phyloP scores from a whole-genome alignment of 2,797 vertebrate genomes.

The Thamnophis elegans region DNA sequence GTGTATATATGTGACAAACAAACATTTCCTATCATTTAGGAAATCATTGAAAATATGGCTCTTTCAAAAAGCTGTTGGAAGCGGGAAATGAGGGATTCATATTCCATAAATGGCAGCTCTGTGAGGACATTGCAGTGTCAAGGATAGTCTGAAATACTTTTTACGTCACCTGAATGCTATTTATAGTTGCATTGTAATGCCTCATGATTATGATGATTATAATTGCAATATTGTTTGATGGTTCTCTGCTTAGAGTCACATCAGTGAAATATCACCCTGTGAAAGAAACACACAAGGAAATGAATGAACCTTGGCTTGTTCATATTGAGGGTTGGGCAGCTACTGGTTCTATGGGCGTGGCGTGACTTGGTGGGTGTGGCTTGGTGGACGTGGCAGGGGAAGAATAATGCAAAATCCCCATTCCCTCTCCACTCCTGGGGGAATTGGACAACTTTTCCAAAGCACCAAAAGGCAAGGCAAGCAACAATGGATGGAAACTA shows the following conservation, averaged over 20 bases:
- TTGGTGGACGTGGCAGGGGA: too few species aligned
- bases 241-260: not conserved
- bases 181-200: not conserved
- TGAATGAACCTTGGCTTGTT: not conserved
- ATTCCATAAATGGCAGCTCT: not conserved
- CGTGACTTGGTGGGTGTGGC: too few species aligned
- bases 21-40: not conserved
- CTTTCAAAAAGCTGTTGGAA: not conserved
- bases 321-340: too few species aligned
- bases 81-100: not conserved
- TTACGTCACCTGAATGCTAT: not conserved
- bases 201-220: not conserved
- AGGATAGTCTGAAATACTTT: not conserved
- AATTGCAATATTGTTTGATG: not conserved
- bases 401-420: too few species aligned
- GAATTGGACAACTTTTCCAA: too few species aligned
- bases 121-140: not conserved
- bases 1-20: not conserved
- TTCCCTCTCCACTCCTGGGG: too few species aligned
- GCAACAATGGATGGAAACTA: too few species aligned
- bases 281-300: not conserved
- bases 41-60: not conserved
- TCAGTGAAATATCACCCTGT: not conserved
- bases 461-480: too few species aligned
- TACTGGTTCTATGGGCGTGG: too few species aligned